A percentile compares a stretch with the other conserved stretches of the same genome.
Evolutionary conservation across 30 jellyfish, hydroid and myxozoan species (phyloP).

Genomic region (Cassiopea xamachana): DNA sequence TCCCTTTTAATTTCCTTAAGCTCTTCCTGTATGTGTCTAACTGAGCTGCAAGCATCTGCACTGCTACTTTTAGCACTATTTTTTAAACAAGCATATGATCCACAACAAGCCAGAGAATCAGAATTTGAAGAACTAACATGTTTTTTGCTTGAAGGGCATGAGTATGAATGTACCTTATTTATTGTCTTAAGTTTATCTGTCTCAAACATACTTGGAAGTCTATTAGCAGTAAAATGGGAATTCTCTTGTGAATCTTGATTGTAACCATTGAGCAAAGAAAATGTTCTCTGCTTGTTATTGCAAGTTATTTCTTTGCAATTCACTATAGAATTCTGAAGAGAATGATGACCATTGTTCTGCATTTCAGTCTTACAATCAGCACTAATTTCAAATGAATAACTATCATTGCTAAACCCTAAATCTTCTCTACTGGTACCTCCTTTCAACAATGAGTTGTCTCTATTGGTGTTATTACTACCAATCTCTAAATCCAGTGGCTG

Average conservation of each 20-base stretch:
- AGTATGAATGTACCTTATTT: no score
- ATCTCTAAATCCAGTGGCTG: neutral
- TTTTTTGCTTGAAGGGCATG: no score
- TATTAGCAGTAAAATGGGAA: no score
- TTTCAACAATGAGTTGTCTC: neutral
- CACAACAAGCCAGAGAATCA: neutral
- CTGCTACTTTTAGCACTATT: neutral
- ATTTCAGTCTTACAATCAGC: neutral
- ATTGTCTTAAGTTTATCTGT: no score
- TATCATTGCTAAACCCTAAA: neutral
- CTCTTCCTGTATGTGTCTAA: conserved; percentile 45
- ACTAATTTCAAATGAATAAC: neutral
- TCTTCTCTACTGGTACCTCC: neutral
- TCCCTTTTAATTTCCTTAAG: conserved; percentile 56
- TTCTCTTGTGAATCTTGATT: no score
- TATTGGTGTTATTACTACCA: neutral
- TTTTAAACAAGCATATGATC: neutral
- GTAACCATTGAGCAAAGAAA: no score
- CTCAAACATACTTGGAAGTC: no score
- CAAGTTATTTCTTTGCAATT: neutral
- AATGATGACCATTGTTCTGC: neutral
- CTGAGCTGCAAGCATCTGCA: neutral
- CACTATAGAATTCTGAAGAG: neutral
- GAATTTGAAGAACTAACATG: neutral
- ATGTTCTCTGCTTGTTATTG: neutral